A percentile compares a stretch with the other conserved stretches of the same genome.
Conservation (phyloP, 2,888 invertebrate genomes). For the Brenthis hecate region DNA sequence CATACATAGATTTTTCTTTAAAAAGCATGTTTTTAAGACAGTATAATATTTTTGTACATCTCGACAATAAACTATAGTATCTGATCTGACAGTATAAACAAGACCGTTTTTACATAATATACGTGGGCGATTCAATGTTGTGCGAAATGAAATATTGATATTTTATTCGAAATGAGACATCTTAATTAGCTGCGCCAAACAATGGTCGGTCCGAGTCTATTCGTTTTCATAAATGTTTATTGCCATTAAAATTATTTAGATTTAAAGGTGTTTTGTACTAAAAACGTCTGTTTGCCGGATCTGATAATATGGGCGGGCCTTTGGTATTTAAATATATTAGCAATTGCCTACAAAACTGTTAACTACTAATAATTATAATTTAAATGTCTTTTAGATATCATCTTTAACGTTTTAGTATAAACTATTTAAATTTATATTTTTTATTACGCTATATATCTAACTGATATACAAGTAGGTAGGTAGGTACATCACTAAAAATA, state of each 20-base stretch:
- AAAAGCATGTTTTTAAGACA: too few species aligned
- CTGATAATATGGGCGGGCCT: constrained; percentile 4
- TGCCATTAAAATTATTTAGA: constrained; percentile 19
- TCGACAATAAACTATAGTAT: too few species aligned
- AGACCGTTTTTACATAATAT: constrained; percentile 25
- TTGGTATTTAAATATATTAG: constrained; percentile 3
- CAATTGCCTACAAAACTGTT: not conserved
- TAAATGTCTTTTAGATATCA: too few species aligned
- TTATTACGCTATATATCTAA: too few species aligned
- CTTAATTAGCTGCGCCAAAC: constrained; percentile 57
- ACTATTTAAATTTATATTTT: too few species aligned
- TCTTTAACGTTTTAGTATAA: too few species aligned
- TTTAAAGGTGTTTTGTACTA: constrained; percentile 9
- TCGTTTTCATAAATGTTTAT: constrained; percentile 29
- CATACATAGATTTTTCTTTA: too few species aligned
- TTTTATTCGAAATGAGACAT: constrained; percentile 55
- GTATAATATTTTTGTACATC: too few species aligned
- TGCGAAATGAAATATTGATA: constrained; percentile 57
- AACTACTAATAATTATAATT: not conserved
- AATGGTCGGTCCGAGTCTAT: constrained; percentile 38
- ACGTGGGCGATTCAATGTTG: constrained; percentile 51
- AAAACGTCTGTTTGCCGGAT: constrained; percentile 6
- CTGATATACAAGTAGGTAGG: too few species aligned
- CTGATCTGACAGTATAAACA: constrained; percentile 33
- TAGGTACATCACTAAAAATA: too few species aligned